Evolutionary conservation across 2,113 vertebrate genomes (phyloP).

Genomic region (Oceanodroma tethys): DNA sequence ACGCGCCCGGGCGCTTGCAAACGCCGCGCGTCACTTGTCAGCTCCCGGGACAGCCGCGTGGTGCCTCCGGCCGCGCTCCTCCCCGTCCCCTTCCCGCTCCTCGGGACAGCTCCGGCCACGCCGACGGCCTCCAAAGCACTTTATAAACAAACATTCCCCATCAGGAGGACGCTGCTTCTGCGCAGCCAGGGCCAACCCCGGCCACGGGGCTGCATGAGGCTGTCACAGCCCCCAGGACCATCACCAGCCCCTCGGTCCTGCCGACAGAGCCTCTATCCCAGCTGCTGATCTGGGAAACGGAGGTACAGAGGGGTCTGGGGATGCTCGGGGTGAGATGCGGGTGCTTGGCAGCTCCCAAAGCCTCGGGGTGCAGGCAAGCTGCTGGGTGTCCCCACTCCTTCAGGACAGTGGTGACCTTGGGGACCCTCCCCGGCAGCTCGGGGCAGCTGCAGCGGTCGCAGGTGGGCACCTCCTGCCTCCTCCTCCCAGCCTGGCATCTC

Average conservation of each 20-base stretch:
- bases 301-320: not conserved
- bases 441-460: not conserved
- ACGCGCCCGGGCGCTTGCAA: fast-evolving
- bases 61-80: not conserved
- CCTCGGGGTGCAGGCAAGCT: not conserved
- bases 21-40: not conserved
- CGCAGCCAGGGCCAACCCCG: not conserved
- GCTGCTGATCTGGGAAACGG: not conserved
- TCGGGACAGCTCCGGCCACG: fast-evolving
- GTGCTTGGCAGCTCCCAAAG: not conserved
- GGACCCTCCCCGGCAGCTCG: not conserved
- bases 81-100: not conserved
- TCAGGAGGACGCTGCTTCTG: not conserved
- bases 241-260: fast-evolving
- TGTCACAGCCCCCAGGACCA: not conserved
- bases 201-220: not conserved
- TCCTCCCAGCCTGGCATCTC: not conserved
- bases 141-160: not conserved
- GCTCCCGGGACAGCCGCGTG: fast-evolving
- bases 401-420: fast-evolving
- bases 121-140: fast-evolving
- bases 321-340: fast-evolving
- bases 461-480: not conserved
- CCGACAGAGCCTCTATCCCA: fast-evolving
- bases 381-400: fast-evolving